Evolutionary conservation across 2,113 vertebrate species (phyloP), one percentile per base, ranked within the genome.

Genomic region (Garra rufa): DNA sequence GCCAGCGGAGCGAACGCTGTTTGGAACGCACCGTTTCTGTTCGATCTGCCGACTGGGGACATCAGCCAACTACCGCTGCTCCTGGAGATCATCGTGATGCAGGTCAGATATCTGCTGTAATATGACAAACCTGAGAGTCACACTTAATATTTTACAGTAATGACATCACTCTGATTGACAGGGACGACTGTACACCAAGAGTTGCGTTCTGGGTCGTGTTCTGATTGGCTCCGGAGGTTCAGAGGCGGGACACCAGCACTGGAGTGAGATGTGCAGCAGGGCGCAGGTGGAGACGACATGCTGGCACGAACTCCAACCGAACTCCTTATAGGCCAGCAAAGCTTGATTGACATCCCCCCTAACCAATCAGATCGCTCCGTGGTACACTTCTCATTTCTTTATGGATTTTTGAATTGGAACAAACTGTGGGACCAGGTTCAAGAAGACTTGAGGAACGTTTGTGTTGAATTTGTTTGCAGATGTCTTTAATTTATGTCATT

Each of bases 11-110:
- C 85, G 50, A 95, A 91, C 65, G 95, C 96, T 0, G 85, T 96
- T 69, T 96, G 96, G 96, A 97, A 97, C 3, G 85, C 88, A 1
- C 95, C 95, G 0, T 97, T 97, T 86, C 92, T 97, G 41, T 96
- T 96, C 86, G 94, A 87, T 44, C 14, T 95, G 26, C 95, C 96
- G 0, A 0, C 91, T 0, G 95, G 95, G 57, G 94, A 95, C 88
- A 90, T 94, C 88, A 87, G 88, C 75, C 84, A 93, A 83, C 92
- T 95, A 9, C 83, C 89, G 0, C 46, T 97, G 78, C 78, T 89
- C 26, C 57, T 96, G 34, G 95, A 96, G 87, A 93, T 96, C 84
- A 85, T 93, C 0, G 13, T 96, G 76, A 95, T 95, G 95, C 95
- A 96, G 94, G 96, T 96, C 1, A 71, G 10, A 9, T 5, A 3